Base-by-base conservation (phyloP, 1,140 invertebrate genomes). In the Colletes gigas region DNA sequence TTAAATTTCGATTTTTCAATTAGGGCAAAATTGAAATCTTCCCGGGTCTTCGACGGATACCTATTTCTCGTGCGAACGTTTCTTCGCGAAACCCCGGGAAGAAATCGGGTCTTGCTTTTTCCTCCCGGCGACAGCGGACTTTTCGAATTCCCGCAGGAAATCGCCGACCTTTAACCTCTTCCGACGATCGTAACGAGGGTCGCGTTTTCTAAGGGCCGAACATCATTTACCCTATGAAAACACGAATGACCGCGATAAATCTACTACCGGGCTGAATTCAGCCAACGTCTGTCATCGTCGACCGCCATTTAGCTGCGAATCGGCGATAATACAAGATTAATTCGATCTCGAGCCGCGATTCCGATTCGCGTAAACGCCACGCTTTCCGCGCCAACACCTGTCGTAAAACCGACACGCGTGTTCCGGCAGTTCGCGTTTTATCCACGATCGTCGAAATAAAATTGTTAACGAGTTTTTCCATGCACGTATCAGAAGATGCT, bases 301-400 rank as follows among this genome's bases (percentile, higher is more conserved):
- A 41, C 57, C 57, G 41, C 19, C 50, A 19, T 74, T 39, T 50
- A 41, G 60, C 12, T 39, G 44, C 44, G 70, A 39, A 39, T 83
- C 59, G 74, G 72, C 76, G 82, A 82, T 82, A 86, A 84, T 81
- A n/a, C 62, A 55, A 63, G n/a, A 74, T 80, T 85, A 85, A 87
- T 83, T 83, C 57, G 55, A 82, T 78, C 30, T 85, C 57, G 55
- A 74, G 30, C 30, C 30, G 30, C 30, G 30, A 30, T 30, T 30
- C 30, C 30, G 30, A 0, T 30, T 30, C 30, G 30, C 30, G 30
- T 30, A 30, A 30, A 30, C 30, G 30, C 30, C 2, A 30, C 30
- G 30, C 2, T 30, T 30, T 30, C 30, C 30, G 0, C 30, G 30
- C 30, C 2, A 30, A 30, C 2, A 30, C 30, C 30, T 30, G 2